phyloP scores from a whole-genome alignment of 2,113 vertebrate species.

The Addax nasomaculatus region DNA sequence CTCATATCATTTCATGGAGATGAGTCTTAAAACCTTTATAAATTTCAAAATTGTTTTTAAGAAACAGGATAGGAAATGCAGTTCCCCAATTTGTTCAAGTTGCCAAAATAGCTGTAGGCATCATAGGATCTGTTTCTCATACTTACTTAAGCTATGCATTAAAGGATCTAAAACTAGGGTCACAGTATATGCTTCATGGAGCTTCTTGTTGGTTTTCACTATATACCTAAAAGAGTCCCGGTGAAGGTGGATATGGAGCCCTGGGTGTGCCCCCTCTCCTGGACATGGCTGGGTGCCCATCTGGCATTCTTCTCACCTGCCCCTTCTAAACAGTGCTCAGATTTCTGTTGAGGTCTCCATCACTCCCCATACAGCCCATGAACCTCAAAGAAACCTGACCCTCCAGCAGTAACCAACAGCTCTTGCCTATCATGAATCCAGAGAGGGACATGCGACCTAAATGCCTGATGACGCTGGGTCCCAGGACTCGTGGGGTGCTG shows the following conservation, averaged over 20 bases:
- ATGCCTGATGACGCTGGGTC: neutral
- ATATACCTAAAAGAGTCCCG: neutral
- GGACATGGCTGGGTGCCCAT: neutral
- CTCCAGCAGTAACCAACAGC: neutral
- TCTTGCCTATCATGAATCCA: neutral
- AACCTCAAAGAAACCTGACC: neutral
- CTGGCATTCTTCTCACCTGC: neutral
- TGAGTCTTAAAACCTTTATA: neutral
- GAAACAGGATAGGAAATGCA: neutral
- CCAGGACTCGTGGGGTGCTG: neutral
- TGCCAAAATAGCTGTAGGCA: neutral
- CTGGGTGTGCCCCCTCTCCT: rapidly evolving
- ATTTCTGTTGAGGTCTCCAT: neutral
- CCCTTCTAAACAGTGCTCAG: neutral
- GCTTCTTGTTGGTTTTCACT: neutral
- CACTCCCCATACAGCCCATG: neutral
- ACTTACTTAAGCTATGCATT: neutral
- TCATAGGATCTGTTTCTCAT: neutral
- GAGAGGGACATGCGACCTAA: neutral
- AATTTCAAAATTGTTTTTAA: neutral
- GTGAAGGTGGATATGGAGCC: neutral
- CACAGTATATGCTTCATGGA: neutral
- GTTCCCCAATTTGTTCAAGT: neutral
- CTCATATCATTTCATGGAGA: neutral
- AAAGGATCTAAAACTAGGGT: neutral